Conservation (phyloP, 2,113 vertebrate genomes). For the Anoplopoma fimbria region DNA sequence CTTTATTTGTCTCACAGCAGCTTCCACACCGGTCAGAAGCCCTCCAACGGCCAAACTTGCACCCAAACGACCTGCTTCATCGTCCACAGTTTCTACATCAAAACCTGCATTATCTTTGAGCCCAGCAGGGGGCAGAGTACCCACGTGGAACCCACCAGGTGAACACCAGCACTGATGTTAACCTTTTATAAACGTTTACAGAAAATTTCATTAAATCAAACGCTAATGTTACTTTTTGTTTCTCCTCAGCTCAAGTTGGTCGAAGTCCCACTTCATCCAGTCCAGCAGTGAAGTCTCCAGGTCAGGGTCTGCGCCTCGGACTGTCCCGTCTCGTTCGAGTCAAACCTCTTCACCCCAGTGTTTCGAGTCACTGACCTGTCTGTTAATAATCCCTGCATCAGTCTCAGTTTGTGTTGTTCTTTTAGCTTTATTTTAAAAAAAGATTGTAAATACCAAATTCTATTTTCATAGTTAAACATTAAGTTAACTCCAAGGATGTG, state of each 20-base stretch:
- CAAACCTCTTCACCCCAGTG: conserved; percentile 90
- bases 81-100: conserved; percentile 27
- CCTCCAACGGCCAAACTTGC: conserved; percentile 50
- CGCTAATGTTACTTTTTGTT: background rate
- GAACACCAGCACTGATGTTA: background rate
- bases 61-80: conserved; percentile 37
- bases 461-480: background rate
- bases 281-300: conserved; percentile 84
- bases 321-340: conserved; percentile 92
- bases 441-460: conserved; percentile 14
- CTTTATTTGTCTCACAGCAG: conserved; percentile 13
- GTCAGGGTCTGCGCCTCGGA: conserved; percentile 90
- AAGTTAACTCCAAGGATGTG: background rate
- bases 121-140: conserved; percentile 79
- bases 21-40: conserved; percentile 46
- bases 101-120: conserved; percentile 66
- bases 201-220: background rate
- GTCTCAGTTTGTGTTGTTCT: background rate
- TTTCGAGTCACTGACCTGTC: conserved; percentile 77
- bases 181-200: background rate
- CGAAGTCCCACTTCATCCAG: conserved; percentile 69
- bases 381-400: background rate
- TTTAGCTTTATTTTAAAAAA: conserved; percentile 24
- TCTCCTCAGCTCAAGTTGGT: conserved; percentile 83
- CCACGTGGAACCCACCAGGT: conserved; percentile 95